Evolutionary conservation across 1,140 invertebrate genomes (phyloP).

Genomic region (Scaptodrosophila lebanonensis): DNA sequence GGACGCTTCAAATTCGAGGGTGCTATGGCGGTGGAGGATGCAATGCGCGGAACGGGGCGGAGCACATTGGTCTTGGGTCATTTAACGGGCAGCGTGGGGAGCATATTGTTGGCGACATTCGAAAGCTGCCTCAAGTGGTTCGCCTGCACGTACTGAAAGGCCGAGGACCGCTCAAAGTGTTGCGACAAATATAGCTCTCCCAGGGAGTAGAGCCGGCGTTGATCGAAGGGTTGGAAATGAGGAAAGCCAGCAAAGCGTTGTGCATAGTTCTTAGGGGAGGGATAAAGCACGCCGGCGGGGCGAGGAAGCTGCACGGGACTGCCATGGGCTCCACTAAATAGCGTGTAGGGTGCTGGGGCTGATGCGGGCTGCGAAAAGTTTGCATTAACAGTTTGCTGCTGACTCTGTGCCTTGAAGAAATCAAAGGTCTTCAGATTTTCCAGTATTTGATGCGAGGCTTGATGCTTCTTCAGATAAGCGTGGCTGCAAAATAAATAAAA

Average conservation of each 20-base stretch:
- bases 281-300: constrained; percentile 21
- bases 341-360: constrained; percentile 12
- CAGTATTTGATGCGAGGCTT: constrained; percentile 76
- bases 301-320: constrained; percentile 4
- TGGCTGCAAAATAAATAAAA: constrained; percentile 77
- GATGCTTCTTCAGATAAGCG: constrained; percentile 87
- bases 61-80: constrained; percentile 70
- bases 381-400: too few relatives aligned
- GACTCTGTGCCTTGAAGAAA: constrained; percentile 51
- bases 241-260: constrained; percentile 52
- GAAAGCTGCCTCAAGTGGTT: constrained; percentile 65
- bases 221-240: constrained; percentile 56
- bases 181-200: constrained; percentile 70
- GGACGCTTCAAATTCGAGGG: not conserved
- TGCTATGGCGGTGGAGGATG: constrained; percentile 28
- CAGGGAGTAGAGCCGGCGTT: constrained; percentile 66
- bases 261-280: constrained; percentile 36
- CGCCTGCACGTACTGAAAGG: constrained; percentile 74
- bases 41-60: constrained; percentile 70
- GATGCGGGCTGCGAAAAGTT: not conserved
- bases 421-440: constrained; percentile 63
- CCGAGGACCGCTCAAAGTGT: constrained; percentile 69
- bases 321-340: constrained; percentile 48
- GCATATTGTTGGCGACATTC: constrained; percentile 48
- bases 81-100: constrained; percentile 69